Conservation (phyloP, 2,797 vertebrate species). For the Ciconia nigra region DNA sequence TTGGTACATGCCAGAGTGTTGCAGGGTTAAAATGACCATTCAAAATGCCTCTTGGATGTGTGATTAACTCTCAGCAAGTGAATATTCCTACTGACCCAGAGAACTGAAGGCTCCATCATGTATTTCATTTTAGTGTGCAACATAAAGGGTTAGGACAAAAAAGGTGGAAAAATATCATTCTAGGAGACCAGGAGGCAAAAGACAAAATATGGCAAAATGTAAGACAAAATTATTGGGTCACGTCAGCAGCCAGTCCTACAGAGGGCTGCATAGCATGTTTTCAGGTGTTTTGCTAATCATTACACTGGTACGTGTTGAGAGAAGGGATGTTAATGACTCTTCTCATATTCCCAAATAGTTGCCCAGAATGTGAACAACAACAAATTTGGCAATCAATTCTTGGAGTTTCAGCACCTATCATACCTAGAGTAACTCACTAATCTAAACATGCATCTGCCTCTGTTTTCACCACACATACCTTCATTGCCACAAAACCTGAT, state of each 20-base stretch:
- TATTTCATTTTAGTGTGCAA: background rate
- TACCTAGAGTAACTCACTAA: background rate
- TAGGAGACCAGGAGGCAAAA: background rate
- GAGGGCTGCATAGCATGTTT: background rate
- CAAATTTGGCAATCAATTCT: slow-evolving; percentile 1
- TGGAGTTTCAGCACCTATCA: background rate
- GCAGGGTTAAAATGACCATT: background rate
- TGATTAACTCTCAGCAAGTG: background rate
- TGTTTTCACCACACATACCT: slow-evolving; percentile 14
- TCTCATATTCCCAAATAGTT: background rate
- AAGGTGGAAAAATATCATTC: background rate
- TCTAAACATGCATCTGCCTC: slow-evolving; percentile 19
- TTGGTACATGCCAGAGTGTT: background rate
- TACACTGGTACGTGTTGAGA: background rate
- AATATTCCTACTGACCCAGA: background rate
- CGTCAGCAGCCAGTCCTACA: background rate
- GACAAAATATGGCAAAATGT: background rate
- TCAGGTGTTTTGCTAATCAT: background rate
- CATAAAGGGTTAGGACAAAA: background rate
- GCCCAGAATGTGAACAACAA: background rate
- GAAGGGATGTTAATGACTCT: background rate
- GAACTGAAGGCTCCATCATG: background rate
- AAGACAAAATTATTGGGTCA: background rate
- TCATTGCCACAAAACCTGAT: slow-evolving; percentile 12
- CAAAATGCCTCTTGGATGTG: background rate